Percentiles rank a stretch among this genome's conserved stretches.
These are phyloP conservation scores for Colaptes auratus DNA, from an alignment of 2,113 vertebrate genomes.

Conservation along the genomic window DNA sequence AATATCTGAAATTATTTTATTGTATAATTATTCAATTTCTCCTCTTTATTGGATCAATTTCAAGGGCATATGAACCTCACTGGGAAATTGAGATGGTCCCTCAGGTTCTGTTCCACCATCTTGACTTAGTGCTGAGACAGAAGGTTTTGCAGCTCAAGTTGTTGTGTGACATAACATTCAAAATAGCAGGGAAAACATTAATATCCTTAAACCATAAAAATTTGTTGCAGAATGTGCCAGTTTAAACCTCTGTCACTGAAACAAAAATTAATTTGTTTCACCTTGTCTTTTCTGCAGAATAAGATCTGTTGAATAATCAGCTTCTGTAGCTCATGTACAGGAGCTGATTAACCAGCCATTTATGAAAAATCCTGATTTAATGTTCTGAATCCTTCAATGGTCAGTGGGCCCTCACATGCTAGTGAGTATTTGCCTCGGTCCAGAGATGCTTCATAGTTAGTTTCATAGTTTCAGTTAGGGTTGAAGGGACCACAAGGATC, in stretches of 20 bases:
- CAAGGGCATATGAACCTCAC: not conserved
- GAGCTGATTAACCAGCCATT: not conserved
- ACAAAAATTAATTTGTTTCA: not conserved
- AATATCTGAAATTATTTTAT: not conserved
- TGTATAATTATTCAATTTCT: not conserved
- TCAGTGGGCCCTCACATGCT: rapidly evolving
- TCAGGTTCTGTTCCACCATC: not conserved
- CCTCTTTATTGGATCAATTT: not conserved
- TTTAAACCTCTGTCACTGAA: not conserved
- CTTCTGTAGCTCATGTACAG: not conserved
- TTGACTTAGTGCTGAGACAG: not conserved
- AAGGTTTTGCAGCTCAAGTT: not conserved
- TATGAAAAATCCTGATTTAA: not conserved
- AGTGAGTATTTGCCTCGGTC: too few relatives aligned
- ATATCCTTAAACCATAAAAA: not conserved
- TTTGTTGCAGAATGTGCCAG: not conserved
- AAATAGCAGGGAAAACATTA: not conserved
- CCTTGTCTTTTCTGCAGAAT: not conserved
- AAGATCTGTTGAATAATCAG: not conserved
- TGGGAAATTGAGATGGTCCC: not conserved
- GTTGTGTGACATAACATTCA: not conserved
- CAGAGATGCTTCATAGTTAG: too few relatives aligned
- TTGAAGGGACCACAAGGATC: too few relatives aligned
- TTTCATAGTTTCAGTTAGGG: too few relatives aligned
- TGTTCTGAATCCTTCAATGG: not conserved